A percentile compares a stretch with the other conserved stretches of the same genome.
These are phyloP conservation scores for Microcebus griseorufus DNA, from an alignment of 2,113 vertebrate species.

Conservation along the genomic window DNA sequence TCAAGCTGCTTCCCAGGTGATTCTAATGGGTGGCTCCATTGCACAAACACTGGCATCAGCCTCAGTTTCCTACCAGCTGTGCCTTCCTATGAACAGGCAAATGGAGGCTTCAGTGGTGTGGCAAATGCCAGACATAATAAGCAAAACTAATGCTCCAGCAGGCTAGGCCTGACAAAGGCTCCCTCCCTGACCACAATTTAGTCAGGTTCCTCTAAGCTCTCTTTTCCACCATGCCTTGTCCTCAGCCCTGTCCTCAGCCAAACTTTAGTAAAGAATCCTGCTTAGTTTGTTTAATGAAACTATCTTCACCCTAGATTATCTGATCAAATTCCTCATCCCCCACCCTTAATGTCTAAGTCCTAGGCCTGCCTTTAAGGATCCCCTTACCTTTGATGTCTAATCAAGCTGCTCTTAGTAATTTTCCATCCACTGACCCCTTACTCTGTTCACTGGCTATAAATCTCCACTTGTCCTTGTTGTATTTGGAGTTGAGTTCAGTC, in stretches of 20 bases:
- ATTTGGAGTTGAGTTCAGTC: not conserved
- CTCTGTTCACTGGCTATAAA: not conserved
- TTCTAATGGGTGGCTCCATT: not conserved
- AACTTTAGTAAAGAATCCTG: slow-evolving; percentile 14
- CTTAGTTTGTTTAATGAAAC: slow-evolving; percentile 1
- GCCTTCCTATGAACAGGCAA: not conserved
- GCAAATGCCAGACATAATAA: not conserved
- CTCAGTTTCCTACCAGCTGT: not conserved
- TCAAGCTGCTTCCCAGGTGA: not conserved
- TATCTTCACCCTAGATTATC: not conserved
- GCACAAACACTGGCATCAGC: not conserved
- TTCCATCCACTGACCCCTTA: not conserved
- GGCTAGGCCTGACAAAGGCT: not conserved
- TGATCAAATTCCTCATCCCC: not conserved
- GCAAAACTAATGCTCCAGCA: not conserved
- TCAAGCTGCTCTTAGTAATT: slow-evolving; percentile 33
- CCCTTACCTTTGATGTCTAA: not conserved
- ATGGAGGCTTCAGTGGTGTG: not conserved
- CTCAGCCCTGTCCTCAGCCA: not conserved
- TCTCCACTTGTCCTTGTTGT: not conserved
- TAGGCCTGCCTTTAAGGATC: not conserved
- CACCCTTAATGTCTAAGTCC: not conserved
- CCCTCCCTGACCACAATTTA: not conserved
- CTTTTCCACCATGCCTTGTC: not conserved
- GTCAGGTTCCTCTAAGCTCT: not conserved